Base-by-base conservation (phyloP, 2,113 vertebrate species). In the Garra rufa region DNA sequence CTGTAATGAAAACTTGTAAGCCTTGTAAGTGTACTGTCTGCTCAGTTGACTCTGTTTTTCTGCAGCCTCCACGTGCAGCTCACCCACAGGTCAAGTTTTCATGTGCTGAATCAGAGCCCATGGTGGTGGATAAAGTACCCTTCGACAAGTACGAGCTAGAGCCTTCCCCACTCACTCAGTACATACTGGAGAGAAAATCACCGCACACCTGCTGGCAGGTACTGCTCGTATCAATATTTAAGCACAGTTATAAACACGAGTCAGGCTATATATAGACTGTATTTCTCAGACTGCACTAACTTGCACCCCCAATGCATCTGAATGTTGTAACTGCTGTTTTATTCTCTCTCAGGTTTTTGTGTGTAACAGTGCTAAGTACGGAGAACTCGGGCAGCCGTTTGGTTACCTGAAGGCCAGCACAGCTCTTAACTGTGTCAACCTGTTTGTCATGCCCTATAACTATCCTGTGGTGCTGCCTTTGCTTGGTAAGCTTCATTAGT, bases 171-270 rank as follows among this genome's bases (percentile, higher is more conserved):
- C 95, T 99, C 90, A 99, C 98, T 26, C 98, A 99, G 89, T 98
- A 95, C 91, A 96, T 99, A 85, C 89, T 99, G 93, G 98, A 98
- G 91, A 94, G 97, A 79, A 99, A 99, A 88, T 97, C 97, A 76
- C 97, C 98, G 5, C 97, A 97, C 91, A 96, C 95, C 92, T 99
- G 98, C 95, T 99, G 98, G 98, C 98, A 99, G 98, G 98, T 99
- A 95, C 38, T 44, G 17, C 30, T 7, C 13, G n/a, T 28, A 19
- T 44, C 46, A 6, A 10, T 26, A 9, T 78, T 55, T 50, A 11
- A 13, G 13, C 6, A 55, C 10, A 7, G 7, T 14, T 28, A 10
- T 75, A 26, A 3, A 41, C 17, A 9, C 15, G 10, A 38, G 19
- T 70, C 38, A n/a, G 17, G 4, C 4, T n/a, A 19, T 28, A 67